Evolutionary conservation across 2,797 vertebrate species (phyloP), one percentile per base, ranked within the genome.

Genomic region (Enteromius thamalakanensis): DNA sequence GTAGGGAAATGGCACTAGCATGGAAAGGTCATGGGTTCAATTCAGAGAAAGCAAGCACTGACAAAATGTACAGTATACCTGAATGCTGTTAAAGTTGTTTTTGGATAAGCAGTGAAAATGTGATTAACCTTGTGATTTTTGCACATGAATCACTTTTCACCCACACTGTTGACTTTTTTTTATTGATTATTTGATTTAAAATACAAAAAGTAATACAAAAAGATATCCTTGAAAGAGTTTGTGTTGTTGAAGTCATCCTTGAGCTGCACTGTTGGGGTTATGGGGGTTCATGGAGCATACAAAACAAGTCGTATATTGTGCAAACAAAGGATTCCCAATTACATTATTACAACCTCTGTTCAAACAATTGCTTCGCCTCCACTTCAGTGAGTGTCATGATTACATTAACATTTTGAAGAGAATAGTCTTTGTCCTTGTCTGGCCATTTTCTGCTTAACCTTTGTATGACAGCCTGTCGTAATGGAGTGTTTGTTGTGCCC

Each of bases 361-460:
- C 45, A 42, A 42, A 32, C 78, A 80, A 58, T 62, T 32, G 67
- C 72, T 64, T 79, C 49, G 7, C 34, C 65, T 69, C 64, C 65
- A 51, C 80, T 79, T 71, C 45, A 71, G n/a, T 65, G 53, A 29
- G 21, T 69, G 62, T 75, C 67, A 53, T 80, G 69, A 76, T 40
- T 70, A 14, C 76, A 76, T 71, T 71, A 51, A 82, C 81, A 77
- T 85, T 82, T 79, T 19, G 74, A 82, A 65, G 72, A 47, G 69
- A 75, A 70, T 49, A 42, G 65, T 60, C 37, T 79, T 53, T 83
- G 84, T 85, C 80, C 71, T 70, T 53, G 72, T 42, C 37, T 29
- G 45, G 55, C 34, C 6, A 0, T 49, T 79, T 72, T 49, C 15
- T 26, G 79, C 29, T 76, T 58, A 55, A 32, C 47, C 49, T n/a